A percentile compares a stretch with the other conserved stretches of the same genome.
Evolutionary conservation across 2,888 invertebrate species (phyloP).

Genomic region (Lypha dubia): DNA sequence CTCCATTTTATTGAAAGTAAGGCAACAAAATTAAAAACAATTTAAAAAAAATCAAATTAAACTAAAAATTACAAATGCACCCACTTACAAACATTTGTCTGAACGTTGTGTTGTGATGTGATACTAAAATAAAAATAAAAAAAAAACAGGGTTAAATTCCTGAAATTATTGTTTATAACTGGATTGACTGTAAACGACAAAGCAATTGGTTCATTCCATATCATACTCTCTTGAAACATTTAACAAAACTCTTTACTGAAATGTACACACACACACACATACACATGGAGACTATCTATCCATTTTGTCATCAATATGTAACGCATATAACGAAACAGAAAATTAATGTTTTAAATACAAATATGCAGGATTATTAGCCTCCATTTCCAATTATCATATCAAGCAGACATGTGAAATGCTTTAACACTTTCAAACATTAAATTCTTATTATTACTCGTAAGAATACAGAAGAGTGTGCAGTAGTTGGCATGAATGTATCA

Average conservation of each 20-base stretch:
- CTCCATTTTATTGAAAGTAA: too few relatives aligned
- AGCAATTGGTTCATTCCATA: constrained; percentile 62
- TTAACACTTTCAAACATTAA: constrained; percentile 72
- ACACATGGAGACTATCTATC: not conserved
- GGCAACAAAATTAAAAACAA: too few relatives aligned
- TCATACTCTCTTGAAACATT: constrained; percentile 36
- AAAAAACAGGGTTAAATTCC: constrained; percentile 62
- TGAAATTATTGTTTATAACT: constrained; percentile 70
- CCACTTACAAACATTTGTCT: not conserved
- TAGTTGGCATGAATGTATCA: constrained; percentile 25
- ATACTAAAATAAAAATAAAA: constrained; percentile 48
- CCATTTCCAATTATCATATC: constrained; percentile 72
- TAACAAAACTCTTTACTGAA: not conserved
- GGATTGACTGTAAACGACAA: constrained; percentile 59
- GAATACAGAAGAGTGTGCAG: constrained; percentile 45
- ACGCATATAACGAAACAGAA: constrained; percentile 15
- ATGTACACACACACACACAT: not conserved
- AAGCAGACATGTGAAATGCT: constrained; percentile 71
- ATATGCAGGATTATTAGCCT: constrained; percentile 69
- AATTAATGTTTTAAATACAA: constrained; percentile 34
- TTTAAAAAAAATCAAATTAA: not conserved
- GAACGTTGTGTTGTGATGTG: constrained; percentile 28
- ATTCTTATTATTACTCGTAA: constrained; percentile 72
- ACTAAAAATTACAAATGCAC: constrained; percentile 17
- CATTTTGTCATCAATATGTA: constrained; percentile 53